Percentiles rank a stretch among this genome's conserved stretches.
These are phyloP conservation scores for Maniola hyperantus DNA, from an alignment of 2,888 invertebrate genomes.

Conservation along the genomic window DNA sequence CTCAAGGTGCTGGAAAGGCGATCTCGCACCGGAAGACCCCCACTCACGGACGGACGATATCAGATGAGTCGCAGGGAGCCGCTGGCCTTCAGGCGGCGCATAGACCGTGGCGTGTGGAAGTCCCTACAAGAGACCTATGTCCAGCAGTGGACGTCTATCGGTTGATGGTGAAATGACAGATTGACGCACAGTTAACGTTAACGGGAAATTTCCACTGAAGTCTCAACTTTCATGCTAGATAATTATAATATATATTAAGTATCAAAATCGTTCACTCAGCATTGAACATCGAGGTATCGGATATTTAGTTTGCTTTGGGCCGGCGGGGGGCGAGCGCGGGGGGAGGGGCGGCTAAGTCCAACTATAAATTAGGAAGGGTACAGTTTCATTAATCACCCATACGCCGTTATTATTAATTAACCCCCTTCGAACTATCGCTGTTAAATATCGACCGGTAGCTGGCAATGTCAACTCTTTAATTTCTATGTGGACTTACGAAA, in stretches of 20 bases:
- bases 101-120: too few relatives aligned
- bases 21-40: too few relatives aligned
- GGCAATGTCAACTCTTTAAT: slow-evolving; percentile 66
- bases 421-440: slow-evolving; percentile 76
- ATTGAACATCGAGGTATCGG: slow-evolving; percentile 79
- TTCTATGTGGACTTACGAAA: slow-evolving; percentile 26
- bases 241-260: slow-evolving; percentile 44
- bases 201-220: too few relatives aligned
- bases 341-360: slow-evolving; percentile 78
- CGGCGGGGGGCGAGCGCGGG: slow-evolving; percentile 60
- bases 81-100: too few relatives aligned
- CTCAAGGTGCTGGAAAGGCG: too few relatives aligned
- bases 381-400: slow-evolving; percentile 83
- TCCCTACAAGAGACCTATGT: too few relatives aligned
- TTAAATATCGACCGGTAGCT: slow-evolving; percentile 73
- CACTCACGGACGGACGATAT: too few relatives aligned
- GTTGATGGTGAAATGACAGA: too few relatives aligned
- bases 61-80: too few relatives aligned
- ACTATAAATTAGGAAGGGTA: slow-evolving; percentile 84
- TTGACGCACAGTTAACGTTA: too few relatives aligned
- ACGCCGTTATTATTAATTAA: slow-evolving; percentile 83
- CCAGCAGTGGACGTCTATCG: too few relatives aligned
- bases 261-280: slow-evolving; percentile 52
- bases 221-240: too few relatives aligned
- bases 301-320: slow-evolving; percentile 83